These are phyloP conservation scores for Madoqua kirkii DNA, from an alignment of 2,113 vertebrate species.

Conservation along the genomic window DNA sequence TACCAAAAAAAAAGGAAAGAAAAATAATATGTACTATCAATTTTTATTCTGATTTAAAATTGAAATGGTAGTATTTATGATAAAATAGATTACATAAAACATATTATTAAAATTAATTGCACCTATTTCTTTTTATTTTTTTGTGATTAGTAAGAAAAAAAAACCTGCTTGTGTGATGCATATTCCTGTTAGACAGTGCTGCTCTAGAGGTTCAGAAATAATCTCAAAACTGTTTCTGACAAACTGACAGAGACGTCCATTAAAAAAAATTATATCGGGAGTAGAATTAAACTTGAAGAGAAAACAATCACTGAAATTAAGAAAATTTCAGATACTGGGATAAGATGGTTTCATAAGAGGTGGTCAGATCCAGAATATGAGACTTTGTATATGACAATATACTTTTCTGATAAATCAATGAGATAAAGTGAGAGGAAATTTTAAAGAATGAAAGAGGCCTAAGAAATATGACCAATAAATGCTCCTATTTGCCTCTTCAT, in stretches of 20 bases:
- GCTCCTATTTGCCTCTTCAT: not conserved
- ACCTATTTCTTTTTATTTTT: not conserved
- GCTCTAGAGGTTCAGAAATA: not conserved
- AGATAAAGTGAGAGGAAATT: not conserved
- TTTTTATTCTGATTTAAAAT: not conserved
- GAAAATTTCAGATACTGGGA: not conserved
- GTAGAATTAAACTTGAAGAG: not conserved
- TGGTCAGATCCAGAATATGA: not conserved
- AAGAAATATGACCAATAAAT: not conserved
- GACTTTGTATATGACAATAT: not conserved
- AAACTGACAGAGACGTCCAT: not conserved
- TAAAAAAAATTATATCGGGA: not conserved
- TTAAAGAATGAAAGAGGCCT: not conserved
- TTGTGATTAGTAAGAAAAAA: not conserved
- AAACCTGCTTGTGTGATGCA: not conserved
- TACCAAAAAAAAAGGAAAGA: not conserved
- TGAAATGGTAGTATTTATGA: not conserved
- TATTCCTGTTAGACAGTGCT: not conserved
- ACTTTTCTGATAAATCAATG: not conserved
- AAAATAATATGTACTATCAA: not conserved
- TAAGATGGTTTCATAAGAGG: not conserved
- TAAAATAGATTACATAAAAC: not conserved
- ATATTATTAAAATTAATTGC: not conserved
- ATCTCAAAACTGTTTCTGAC: not conserved
- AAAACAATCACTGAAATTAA: not conserved